These are phyloP conservation scores for Malurus splendens DNA, from an alignment of 2,797 vertebrate species.

Conservation along the genomic window DNA sequence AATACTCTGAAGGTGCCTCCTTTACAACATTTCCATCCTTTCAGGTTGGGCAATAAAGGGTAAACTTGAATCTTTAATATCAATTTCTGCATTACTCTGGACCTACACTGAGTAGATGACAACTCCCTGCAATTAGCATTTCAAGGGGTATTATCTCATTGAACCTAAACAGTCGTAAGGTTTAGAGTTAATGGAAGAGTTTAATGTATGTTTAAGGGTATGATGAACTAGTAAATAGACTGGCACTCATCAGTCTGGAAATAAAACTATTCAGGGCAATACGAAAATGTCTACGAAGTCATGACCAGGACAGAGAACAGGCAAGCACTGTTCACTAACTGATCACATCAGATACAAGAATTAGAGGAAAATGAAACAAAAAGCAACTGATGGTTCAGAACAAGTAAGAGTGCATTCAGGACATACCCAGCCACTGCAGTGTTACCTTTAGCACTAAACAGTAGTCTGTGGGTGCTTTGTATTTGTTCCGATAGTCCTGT, in stretches of 20 bases:
- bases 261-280: background rate
- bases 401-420: background rate
- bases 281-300: background rate
- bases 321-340: background rate
- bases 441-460: slow-evolving; percentile 92
- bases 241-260: background rate
- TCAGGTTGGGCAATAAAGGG: no score
- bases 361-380: background rate
- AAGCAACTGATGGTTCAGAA: background rate
- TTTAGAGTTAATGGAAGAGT: background rate
- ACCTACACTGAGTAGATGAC: background rate
- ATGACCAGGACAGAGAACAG: background rate
- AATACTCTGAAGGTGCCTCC: background rate
- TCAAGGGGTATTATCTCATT: background rate
- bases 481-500: slow-evolving; percentile 95
- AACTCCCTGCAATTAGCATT: background rate
- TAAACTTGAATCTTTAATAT: background rate
- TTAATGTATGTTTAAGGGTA: background rate
- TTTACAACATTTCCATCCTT: background rate
- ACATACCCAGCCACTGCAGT: background rate
- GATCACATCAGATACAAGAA: background rate
- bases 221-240: background rate
- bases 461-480: slow-evolving; percentile 96
- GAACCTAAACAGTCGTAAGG: background rate
- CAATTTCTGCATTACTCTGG: background rate